phyloP scores from a whole-genome alignment of 2,113 vertebrate genomes.

The Potamarius usumacintae region DNA sequence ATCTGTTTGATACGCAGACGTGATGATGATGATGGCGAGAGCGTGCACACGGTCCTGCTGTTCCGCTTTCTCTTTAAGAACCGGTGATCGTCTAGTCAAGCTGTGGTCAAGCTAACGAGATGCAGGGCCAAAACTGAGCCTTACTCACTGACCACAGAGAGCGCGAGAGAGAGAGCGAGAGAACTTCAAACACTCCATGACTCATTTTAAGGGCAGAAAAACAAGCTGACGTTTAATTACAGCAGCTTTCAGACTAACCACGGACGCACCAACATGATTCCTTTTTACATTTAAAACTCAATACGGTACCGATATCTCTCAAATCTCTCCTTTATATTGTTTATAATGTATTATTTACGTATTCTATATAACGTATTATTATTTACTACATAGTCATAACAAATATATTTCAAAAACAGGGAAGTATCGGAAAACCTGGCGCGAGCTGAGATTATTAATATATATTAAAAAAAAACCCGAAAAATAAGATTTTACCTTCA shows the following conservation, averaged over 20 bases:
- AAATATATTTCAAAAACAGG: not conserved
- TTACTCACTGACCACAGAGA: constrained; percentile 64
- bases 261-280: too few species aligned
- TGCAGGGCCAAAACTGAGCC: constrained; percentile 55
- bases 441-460: too few species aligned
- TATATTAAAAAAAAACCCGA: not conserved
- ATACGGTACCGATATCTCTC: not conserved
- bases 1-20: not conserved
- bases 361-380: not conserved
- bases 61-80: not conserved
- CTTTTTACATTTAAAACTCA: not conserved
- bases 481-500: too few species aligned
- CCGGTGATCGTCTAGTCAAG: constrained; percentile 9
- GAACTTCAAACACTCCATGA: constrained; percentile 64
- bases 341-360: not conserved
- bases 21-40: not conserved
- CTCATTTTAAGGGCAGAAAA: constrained; percentile 71
- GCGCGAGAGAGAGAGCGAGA: constrained; percentile 14
- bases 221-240: constrained; percentile 58
- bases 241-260: constrained; percentile 60
- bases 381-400: not conserved
- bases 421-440: too few species aligned
- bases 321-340: not conserved
- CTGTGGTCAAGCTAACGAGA: constrained; percentile 65
- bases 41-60: not conserved